phyloP scores from a whole-genome alignment of 2,113 vertebrate genomes.

The Dissostichus mawsoni region DNA sequence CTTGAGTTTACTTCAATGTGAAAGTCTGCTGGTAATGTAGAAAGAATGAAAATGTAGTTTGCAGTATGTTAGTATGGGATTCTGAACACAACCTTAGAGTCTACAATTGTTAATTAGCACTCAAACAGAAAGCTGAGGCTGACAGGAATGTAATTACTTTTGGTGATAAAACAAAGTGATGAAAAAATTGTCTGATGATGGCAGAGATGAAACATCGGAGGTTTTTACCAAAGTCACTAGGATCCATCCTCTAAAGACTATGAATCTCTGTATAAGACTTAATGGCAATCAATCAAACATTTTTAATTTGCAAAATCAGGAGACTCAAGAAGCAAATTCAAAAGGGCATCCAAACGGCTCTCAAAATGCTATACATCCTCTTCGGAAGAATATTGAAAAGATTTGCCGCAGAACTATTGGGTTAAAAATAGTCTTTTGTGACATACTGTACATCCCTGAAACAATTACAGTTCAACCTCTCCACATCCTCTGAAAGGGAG shows the following conservation, averaged over 20 bases:
- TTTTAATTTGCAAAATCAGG: neutral
- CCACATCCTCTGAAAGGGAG: conserved; percentile 20
- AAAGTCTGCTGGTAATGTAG: too few relatives aligned
- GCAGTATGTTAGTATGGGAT: neutral
- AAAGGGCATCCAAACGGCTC: too few relatives aligned
- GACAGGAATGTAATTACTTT: neutral
- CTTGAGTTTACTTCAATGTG: too few relatives aligned
- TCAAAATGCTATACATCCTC: conserved; percentile 5
- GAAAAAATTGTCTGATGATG: neutral
- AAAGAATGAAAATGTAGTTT: too few relatives aligned
- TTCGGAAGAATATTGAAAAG: neutral
- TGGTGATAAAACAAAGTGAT: neutral
- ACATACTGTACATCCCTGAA: conserved; percentile 4
- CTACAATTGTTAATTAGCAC: neutral
- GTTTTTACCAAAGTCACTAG: neutral
- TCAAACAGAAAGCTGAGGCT: neutral
- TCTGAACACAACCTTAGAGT: too few relatives aligned
- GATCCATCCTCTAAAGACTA: neutral
- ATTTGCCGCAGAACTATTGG: neutral
- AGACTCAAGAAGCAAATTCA: neutral
- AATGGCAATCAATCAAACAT: neutral
- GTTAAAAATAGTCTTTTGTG: neutral
- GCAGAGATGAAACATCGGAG: neutral
- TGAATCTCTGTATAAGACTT: neutral
- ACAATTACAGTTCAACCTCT: conserved; percentile 31